These are phyloP conservation scores for Pachymerium ferrugineum DNA, from an alignment of 2,888 invertebrate species.

Conservation along the genomic window DNA sequence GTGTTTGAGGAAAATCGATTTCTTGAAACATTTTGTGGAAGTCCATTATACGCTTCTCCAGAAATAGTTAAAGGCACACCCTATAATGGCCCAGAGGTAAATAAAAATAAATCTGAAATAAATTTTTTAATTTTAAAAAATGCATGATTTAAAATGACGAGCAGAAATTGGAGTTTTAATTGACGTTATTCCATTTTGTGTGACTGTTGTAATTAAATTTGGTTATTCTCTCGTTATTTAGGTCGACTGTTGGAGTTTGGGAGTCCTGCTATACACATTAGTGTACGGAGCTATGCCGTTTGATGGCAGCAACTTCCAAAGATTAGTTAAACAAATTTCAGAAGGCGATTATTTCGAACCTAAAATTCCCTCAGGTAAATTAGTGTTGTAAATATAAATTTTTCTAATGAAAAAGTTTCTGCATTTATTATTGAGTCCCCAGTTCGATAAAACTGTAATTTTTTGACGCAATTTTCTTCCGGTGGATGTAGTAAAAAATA, in stretches of 20 bases:
- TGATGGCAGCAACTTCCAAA: constrained; percentile 96
- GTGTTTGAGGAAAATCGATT: constrained; percentile 84
- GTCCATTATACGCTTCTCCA: constrained; percentile 92
- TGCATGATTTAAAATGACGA: too few species aligned
- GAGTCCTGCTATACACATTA: constrained; percentile 92
- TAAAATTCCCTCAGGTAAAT: constrained; percentile 80
- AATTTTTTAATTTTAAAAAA: too few species aligned
- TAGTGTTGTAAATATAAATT: neutral
- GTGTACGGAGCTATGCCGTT: constrained; percentile 99
- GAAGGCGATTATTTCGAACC: constrained; percentile 97
- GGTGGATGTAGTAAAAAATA: too few species aligned
- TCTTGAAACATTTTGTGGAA: constrained; percentile 90
- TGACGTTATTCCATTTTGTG: too few species aligned
- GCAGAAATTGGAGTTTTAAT: too few species aligned
- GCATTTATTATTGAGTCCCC: too few species aligned
- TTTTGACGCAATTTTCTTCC: too few species aligned
- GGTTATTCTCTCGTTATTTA: constrained; percentile 38
- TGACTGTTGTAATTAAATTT: too few species aligned
- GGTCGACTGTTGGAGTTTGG: constrained; percentile 72
- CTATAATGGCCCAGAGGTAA: constrained; percentile 92
- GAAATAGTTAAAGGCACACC: constrained; percentile 96
- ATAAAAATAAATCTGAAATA: constrained; percentile 38
- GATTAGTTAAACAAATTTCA: constrained; percentile 92
- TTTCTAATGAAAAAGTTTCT: neutral
- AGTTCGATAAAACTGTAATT: too few species aligned